Evolutionary conservation across 2,113 vertebrate species (phyloP).

Genomic region (Rana temporaria): DNA sequence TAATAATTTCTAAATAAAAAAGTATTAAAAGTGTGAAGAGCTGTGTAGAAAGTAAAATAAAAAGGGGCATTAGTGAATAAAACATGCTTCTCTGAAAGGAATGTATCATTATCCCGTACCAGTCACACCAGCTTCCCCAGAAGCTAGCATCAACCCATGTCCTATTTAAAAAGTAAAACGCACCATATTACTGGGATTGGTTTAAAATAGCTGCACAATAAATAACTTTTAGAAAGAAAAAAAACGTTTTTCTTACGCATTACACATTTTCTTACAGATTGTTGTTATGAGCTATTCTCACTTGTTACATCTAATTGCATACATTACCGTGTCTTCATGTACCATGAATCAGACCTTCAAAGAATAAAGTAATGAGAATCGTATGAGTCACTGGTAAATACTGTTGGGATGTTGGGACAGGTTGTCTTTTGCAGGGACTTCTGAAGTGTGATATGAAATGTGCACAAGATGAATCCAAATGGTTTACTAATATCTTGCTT

Average conservation of each 20-base stretch:
- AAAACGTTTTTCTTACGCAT: no score
- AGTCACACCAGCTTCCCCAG: no score
- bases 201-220: background rate
- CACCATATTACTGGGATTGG: background rate
- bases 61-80: no score
- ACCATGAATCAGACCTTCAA: background rate
- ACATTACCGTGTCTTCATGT: slow-evolving; percentile 20
- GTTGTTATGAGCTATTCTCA: background rate
- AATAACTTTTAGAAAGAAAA: no score
- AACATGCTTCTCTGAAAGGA: no score
- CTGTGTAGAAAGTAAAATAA: no score
- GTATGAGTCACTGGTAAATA: slow-evolving; percentile 6
- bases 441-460: slow-evolving; percentile 11
- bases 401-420: background rate
- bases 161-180: background rate
- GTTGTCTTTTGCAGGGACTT: background rate
- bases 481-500: slow-evolving; percentile 1
- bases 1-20: no score
- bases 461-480: background rate
- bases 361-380: background rate
- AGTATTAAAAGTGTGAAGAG: no score
- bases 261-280: no score
- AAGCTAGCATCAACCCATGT: background rate
- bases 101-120: no score
- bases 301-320: slow-evolving; percentile 12